Percentiles rank a stretch among this genome's conserved stretches.
Conservation (phyloP, 2,113 vertebrate species). For the Myocastor coypus region DNA sequence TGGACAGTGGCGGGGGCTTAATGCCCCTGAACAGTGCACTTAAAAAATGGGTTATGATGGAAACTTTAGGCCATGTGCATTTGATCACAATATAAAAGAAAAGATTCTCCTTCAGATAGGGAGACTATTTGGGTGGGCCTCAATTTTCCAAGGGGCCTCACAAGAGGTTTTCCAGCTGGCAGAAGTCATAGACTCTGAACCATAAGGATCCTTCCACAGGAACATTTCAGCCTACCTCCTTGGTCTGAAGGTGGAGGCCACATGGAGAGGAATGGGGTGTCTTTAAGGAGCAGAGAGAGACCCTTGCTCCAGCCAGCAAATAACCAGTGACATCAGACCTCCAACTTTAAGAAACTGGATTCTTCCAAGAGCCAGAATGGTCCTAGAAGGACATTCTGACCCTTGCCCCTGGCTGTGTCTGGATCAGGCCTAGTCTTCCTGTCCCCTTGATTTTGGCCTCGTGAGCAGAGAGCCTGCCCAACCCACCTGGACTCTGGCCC, state of each 20-base stretch:
- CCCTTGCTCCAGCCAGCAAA: background rate
- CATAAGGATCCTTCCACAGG: background rate
- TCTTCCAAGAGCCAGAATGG: background rate
- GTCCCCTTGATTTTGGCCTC: background rate
- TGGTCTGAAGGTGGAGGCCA: background rate
- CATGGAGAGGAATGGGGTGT: accelerated
- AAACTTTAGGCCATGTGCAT: background rate
- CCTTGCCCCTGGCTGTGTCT: background rate
- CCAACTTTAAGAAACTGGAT: background rate
- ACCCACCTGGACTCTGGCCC: background rate
- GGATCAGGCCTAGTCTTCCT: background rate
- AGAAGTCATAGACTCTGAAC: background rate
- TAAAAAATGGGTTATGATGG: background rate
- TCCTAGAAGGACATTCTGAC: accelerated
- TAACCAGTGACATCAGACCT: accelerated
- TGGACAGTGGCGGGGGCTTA: background rate
- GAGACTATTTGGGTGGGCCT: no score
- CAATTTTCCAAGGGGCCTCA: background rate
- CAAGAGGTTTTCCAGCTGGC: accelerated
- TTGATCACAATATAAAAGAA: background rate
- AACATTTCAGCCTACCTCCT: background rate
- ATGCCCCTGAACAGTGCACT: background rate
- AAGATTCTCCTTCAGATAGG: background rate
- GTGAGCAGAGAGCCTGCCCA: background rate
- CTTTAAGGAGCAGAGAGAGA: background rate